These are phyloP conservation scores for Meiosimyza platycephala DNA, from an alignment of 2,888 invertebrate genomes.

Conservation along the genomic window DNA sequence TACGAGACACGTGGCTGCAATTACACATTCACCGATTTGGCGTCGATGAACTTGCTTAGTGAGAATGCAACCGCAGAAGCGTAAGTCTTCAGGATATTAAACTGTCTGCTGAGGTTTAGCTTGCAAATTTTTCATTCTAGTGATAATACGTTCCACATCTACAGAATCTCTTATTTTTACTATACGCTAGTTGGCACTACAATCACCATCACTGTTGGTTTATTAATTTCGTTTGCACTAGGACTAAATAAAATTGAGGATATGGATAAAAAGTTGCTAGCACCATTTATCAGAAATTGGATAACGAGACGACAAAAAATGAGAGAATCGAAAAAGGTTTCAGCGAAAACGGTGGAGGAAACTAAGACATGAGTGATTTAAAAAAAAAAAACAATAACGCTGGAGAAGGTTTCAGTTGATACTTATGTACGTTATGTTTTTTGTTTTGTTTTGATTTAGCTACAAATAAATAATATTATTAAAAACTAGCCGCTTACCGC, in stretches of 20 bases:
- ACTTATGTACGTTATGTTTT: too few relatives aligned
- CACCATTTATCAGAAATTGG: slow-evolving; percentile 76
- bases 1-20: slow-evolving; percentile 70
- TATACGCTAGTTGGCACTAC: slow-evolving; percentile 75
- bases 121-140: slow-evolving; percentile 41
- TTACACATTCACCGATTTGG: slow-evolving; percentile 68
- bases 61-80: slow-evolving; percentile 47
- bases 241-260: slow-evolving; percentile 70
- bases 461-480: too few relatives aligned
- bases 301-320: slow-evolving; percentile 53
- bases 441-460: too few relatives aligned
- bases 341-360: slow-evolving; percentile 39
- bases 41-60: slow-evolving; percentile 57
- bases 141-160: slow-evolving; percentile 67
- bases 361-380: slow-evolving; percentile 43
- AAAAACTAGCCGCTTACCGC: too few relatives aligned
- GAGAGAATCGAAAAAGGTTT: slow-evolving; percentile 26
- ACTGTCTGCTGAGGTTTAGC: neutral
- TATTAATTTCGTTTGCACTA: slow-evolving; percentile 69
- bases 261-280: slow-evolving; percentile 73
- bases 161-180: slow-evolving; percentile 83
- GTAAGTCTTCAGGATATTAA: slow-evolving; percentile 6
- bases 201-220: slow-evolving; percentile 71
- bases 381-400: neutral
- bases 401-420: neutral